Evolutionary conservation across 2,113 vertebrate genomes (phyloP).

Genomic region (Camarhynchus parvulus): DNA sequence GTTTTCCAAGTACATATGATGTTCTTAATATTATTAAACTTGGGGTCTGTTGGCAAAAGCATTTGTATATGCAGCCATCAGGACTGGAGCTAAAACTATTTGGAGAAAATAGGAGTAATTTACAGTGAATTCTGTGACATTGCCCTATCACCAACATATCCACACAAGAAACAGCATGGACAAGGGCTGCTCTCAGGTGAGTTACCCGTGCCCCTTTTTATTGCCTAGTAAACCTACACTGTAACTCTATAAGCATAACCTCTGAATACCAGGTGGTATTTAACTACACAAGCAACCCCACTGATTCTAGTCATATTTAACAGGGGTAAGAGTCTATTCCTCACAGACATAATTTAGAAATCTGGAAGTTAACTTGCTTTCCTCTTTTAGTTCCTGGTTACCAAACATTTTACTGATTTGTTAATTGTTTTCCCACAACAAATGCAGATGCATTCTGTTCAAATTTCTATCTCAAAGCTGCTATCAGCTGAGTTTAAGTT

Average conservation of each 20-base stretch:
- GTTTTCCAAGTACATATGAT: not conserved
- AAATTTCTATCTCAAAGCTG: not conserved
- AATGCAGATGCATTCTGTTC: not conserved
- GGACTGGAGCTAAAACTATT: not conserved
- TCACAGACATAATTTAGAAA: not conserved
- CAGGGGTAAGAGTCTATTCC: not conserved
- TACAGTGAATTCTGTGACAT: not conserved
- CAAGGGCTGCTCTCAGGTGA: not conserved
- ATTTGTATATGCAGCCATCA: not conserved
- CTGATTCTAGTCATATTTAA: not conserved
- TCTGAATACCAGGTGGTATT: not conserved
- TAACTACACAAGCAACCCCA: not conserved
- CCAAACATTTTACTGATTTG: not conserved
- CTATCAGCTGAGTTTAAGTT: not conserved
- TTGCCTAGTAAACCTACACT: not conserved
- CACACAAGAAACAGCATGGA: not conserved
- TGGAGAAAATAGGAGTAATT: not conserved
- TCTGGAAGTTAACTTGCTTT: not conserved
- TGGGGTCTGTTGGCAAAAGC: not conserved
- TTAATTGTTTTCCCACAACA: not conserved
- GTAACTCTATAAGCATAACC: not conserved
- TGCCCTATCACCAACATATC: not conserved
- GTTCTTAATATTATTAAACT: not conserved
- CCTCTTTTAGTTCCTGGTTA: not conserved
- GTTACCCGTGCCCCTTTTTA: not conserved